Evolutionary conservation across 2,888 invertebrate species (phyloP), one percentile per base, ranked within the genome.

Genomic region (Lycocerus yunnanus): DNA sequence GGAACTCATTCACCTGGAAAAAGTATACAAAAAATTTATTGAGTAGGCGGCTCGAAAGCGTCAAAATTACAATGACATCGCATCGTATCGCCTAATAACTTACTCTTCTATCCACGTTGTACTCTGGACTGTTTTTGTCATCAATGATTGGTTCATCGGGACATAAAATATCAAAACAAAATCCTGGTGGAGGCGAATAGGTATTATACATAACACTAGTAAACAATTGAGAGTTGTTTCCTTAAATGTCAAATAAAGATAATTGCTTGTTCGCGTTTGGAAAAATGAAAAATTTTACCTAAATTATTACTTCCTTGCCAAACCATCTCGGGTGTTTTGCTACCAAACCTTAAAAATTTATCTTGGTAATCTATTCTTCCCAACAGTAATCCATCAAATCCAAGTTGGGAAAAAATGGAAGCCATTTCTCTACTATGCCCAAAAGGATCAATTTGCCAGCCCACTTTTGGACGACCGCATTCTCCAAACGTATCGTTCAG

Each of bases 131-230:
- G 15, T 89, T 87, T 0, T 90, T 89, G 81, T 97, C 95, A 85
- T 97, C 97, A 79, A 96, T 92, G 11, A 98, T 94, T 0, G 97
- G 97, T 66, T 94, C 93, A 84, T 96, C 96, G 0, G 86, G 85
- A 83, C 98, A 98, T 0, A 95, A 88, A 5, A 93, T 89, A 84
- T 99, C 98, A 85, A 96, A 99, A 83, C 98, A 98, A 86, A 97
- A 98, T 0, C 97, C 97, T 6, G 91, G 89, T 0, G 98, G 98
- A 0, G 97, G 94, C 0, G 91, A 91, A 84, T 97, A 97, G 0
- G 90, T 91, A 81, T 97, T 96, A 85, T 90, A 94, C 11, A 97
- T 88, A 0, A 93, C 92, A 0, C 96, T 94, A 0, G 97, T 96
- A 82, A 98, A 97, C 8, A 98, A 87, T 80, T 93, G 91, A 0